Percentiles rank a stretch among this genome's conserved stretches.
Conservation (phyloP, 1,140 invertebrate species). For the Cyclina sinensis region DNA sequence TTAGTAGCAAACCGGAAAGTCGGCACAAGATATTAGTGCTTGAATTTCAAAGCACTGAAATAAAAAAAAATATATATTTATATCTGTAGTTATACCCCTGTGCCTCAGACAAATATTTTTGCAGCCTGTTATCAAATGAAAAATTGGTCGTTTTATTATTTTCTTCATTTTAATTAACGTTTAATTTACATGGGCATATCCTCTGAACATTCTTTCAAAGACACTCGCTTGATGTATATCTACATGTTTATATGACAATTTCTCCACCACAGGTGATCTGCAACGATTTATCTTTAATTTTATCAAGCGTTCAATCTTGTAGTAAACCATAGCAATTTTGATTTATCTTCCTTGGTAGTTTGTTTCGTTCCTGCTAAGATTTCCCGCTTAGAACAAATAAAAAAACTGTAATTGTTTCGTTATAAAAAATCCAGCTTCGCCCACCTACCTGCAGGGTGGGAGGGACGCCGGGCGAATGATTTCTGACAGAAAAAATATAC, state of each 20-base stretch:
- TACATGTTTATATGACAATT: conserved; percentile 12
- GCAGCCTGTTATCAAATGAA: conserved; percentile 18
- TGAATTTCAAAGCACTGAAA: too few species aligned
- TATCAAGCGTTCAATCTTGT: conserved; percentile 1
- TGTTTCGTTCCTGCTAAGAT: too few species aligned
- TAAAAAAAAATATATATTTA: too few species aligned
- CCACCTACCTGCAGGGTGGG: background rate
- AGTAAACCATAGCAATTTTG: background rate
- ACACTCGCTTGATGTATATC: conserved; percentile 18
- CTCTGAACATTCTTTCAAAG: background rate
- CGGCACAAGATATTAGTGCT: too few species aligned
- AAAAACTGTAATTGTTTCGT: background rate
- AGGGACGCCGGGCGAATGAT: background rate
- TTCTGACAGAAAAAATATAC: background rate
- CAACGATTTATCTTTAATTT: background rate
- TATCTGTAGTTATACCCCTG: conserved; percentile 12
- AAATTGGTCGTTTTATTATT: conserved; percentile 32
- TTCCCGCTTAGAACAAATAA: background rate
- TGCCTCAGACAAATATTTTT: background rate
- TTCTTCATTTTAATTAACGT: conserved; percentile 37
- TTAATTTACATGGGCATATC: conserved; percentile 15
- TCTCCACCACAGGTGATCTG: conserved; percentile 3
- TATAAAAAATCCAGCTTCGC: background rate
- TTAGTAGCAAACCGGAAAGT: too few species aligned
- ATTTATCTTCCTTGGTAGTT: background rate